Evolutionary conservation across 2,797 vertebrate genomes (phyloP).

Genomic region (Neoniphon sammara): DNA sequence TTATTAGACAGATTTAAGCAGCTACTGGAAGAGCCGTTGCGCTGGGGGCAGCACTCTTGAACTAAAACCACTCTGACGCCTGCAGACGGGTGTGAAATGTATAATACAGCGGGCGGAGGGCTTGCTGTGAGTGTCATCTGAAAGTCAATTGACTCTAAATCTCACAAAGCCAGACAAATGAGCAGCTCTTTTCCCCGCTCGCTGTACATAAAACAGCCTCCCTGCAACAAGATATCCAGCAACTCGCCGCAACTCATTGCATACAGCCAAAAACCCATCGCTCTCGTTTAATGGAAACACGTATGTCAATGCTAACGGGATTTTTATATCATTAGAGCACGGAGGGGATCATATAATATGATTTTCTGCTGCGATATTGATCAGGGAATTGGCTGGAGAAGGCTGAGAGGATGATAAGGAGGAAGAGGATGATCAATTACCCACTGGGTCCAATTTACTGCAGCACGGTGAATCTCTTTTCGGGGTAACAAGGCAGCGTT

Average conservation of each 20-base stretch:
- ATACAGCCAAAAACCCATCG: slow-evolving; percentile 21
- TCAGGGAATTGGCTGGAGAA: slow-evolving; percentile 46
- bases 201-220: slow-evolving; percentile 10
- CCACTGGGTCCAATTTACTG: slow-evolving; percentile 50
- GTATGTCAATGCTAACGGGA: slow-evolving; percentile 52
- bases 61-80: slow-evolving; percentile 3
- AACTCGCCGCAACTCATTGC: neutral
- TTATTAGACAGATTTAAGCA: neutral
- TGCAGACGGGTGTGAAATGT: no score
- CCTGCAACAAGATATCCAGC: slow-evolving; percentile 23
- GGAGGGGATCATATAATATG: slow-evolving; percentile 46
- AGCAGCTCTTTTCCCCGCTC: slow-evolving; percentile 15
- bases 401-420: slow-evolving; percentile 48
- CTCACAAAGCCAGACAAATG: slow-evolving; percentile 26
- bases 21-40: slow-evolving; percentile 12
- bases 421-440: slow-evolving; percentile 51
- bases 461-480: slow-evolving; percentile 16
- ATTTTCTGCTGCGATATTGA: slow-evolving; percentile 65
- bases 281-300: slow-evolving; percentile 43
- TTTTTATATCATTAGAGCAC: slow-evolving; percentile 54
- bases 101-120: no score
- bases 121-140: no score
- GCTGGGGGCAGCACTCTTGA: neutral
- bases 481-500: slow-evolving; percentile 40
- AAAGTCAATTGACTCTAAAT: slow-evolving; percentile 20